phyloP scores from a whole-genome alignment of 2,888 invertebrate species.

The Neoaliturus tenellus region DNA sequence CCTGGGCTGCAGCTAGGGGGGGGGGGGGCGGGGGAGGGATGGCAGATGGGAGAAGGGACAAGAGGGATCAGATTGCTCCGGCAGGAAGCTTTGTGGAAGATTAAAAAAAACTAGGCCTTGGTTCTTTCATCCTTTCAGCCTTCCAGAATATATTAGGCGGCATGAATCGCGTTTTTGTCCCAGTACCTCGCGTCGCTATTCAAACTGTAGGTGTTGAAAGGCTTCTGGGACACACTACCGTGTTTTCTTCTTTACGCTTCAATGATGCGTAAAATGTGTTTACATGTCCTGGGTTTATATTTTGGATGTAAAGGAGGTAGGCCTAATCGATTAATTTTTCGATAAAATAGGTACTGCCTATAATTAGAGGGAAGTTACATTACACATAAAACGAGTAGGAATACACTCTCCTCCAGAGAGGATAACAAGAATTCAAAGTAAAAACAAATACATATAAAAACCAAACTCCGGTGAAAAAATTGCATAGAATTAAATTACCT shows the following conservation, averaged over 20 bases:
- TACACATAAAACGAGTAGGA: too few relatives aligned
- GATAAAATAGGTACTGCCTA: too few relatives aligned
- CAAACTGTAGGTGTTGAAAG: not conserved
- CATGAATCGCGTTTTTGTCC: slow-evolving; percentile 3
- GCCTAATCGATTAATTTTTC: too few relatives aligned
- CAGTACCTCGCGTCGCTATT: not conserved
- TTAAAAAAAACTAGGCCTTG: slow-evolving; percentile 1
- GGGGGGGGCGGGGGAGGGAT: not conserved
- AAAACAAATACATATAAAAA: too few relatives aligned
- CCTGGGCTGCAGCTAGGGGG: too few relatives aligned
- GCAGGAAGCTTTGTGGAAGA: not conserved
- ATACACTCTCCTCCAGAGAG: too few relatives aligned
- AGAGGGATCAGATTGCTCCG: not conserved
- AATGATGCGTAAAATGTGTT: not conserved
- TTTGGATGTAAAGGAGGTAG: not conserved
- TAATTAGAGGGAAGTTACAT: too few relatives aligned
- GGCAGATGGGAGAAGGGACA: not conserved
- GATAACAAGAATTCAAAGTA: too few relatives aligned
- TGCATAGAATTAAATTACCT: too few relatives aligned
- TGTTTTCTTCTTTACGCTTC: not conserved
- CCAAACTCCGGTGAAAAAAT: too few relatives aligned
- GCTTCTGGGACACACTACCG: not conserved
- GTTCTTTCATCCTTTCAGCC: slow-evolving; percentile 3
- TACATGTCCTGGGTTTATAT: not conserved
- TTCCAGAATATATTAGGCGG: slow-evolving; percentile 5